Percentiles rank a stretch among this genome's conserved stretches.
phyloP scores from a whole-genome alignment of 2,113 vertebrate species.

The Oreocharis arfaki region DNA sequence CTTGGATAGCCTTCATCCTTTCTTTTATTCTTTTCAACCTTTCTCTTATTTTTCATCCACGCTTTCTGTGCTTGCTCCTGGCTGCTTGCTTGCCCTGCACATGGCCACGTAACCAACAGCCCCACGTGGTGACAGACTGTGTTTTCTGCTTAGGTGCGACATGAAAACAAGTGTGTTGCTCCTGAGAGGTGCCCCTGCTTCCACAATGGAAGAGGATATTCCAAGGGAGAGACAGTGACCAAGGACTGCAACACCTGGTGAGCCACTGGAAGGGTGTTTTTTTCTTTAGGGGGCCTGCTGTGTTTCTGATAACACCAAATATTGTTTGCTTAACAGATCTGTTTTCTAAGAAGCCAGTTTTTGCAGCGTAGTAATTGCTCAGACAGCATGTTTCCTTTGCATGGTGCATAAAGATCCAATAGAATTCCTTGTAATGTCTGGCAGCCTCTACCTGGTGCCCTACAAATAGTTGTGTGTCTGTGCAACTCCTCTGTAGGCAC shows the following conservation, averaged over 20 bases:
- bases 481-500: not conserved
- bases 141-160: conserved; percentile 78
- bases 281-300: not conserved
- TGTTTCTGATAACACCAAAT: not conserved
- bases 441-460: not conserved
- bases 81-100: rapidly evolving
- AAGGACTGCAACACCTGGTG: conserved; percentile 94
- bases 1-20: not conserved
- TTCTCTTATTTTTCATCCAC: not conserved
- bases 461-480: not conserved
- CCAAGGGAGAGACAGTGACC: conserved; percentile 76
- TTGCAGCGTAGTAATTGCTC: not conserved
- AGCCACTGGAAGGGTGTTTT: not conserved
- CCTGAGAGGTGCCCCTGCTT: conserved; percentile 90
- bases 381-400: not conserved
- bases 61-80: not conserved
- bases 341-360: not conserved
- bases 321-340: not conserved
- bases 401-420: not conserved
- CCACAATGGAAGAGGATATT: conserved; percentile 85
- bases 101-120: too few species aligned
- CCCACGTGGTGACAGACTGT: not conserved
- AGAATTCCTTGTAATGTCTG: not conserved
- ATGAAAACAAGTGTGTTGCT: conserved; percentile 81
- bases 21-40: not conserved